Evolutionary conservation across 1,140 invertebrate species (phyloP), one percentile per base, ranked within the genome.

Genomic region (Achatina immaculata): DNA sequence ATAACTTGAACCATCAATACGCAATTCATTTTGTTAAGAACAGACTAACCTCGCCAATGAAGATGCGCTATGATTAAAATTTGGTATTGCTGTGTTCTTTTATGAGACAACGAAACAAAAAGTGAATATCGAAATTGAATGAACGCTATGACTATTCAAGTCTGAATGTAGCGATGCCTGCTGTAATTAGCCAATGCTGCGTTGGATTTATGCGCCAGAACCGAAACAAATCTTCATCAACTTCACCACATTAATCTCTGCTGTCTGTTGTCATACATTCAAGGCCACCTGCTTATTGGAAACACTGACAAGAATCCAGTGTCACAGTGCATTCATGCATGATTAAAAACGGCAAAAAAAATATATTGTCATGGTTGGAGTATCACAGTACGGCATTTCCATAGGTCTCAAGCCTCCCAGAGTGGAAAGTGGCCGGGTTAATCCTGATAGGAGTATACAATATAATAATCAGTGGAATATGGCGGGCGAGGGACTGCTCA

Each of bases 1-100:
- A 71, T 71, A 71, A 71, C 68, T 71, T 9, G 68, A 62, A 6
- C 58, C 58, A 62, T 62, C 58, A 62, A 62, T 62, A 62, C 58
- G n/a, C 58, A 62, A 62, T 62, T 62, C 31, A 62, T 62, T 62
- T 62, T 62, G 58, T 62, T 62, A 62, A 31, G 28, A 62, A 31
- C 58, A 62, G 58, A 62, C n/a, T 62, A 62, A 31, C 58, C 28
- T 62, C 16, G 58, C 58, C 58, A 4, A 31, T 62, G 58, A 28
- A 62, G 58, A 62, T 62, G 58, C 58, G 58, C 58, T 62, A 62
- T 62, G 58, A 62, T 62, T 62, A 62, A 34, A 62, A 62, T 62
- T 62, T 62, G 31, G 58, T 62, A 62, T 62, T 62, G 58, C 58
- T 6, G n/a, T 62, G 58, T 28, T 28, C 58, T 62, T 62, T 28